Percentiles rank a stretch among this genome's conserved stretches.
phyloP scores from a whole-genome alignment of 2,113 vertebrate genomes.

The Dunckerocampus dactyliophorus region DNA sequence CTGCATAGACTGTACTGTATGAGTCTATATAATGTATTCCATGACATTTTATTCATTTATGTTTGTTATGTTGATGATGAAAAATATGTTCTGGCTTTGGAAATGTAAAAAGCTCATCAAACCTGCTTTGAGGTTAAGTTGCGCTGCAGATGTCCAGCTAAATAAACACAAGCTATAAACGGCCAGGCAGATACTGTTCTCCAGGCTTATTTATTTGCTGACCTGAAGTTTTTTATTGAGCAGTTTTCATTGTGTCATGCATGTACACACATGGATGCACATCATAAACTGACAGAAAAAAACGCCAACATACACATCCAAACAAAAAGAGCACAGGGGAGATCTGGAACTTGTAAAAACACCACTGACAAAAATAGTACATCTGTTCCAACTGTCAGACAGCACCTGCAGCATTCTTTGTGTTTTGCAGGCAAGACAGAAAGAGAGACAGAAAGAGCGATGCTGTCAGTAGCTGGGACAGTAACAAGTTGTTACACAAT shows the following conservation, averaged over 20 bases:
- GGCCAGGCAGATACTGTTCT: slow-evolving; percentile 31
- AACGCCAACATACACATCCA: slow-evolving; percentile 18
- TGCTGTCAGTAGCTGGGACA: slow-evolving; percentile 39
- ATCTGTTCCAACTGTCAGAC: slow-evolving; percentile 63
- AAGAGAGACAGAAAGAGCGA: not conserved
- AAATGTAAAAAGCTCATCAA: too few species aligned
- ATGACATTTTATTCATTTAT: too few species aligned
- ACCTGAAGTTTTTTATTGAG: not conserved
- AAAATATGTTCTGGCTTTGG: too few species aligned
- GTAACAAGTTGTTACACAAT: slow-evolving; percentile 34
- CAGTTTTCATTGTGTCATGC: not conserved
- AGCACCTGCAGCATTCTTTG: slow-evolving; percentile 54
- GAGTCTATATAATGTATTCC: too few species aligned
- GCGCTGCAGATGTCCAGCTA: slow-evolving; percentile 67
- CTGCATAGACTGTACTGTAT: too few species aligned
- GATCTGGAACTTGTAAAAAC: slow-evolving; percentile 68
- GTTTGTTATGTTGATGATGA: too few species aligned
- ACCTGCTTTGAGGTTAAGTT: slow-evolving; percentile 59
- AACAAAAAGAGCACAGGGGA: slow-evolving; percentile 45
- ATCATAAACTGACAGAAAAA: not conserved
- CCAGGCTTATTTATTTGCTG: slow-evolving; percentile 7
- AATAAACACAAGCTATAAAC: slow-evolving; percentile 59
- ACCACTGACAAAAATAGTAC: slow-evolving; percentile 39
- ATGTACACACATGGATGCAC: not conserved
- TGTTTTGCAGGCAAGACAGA: slow-evolving; percentile 20